phyloP scores from a whole-genome alignment of 2,888 invertebrate genomes.

The Dolomedes plantarius region DNA sequence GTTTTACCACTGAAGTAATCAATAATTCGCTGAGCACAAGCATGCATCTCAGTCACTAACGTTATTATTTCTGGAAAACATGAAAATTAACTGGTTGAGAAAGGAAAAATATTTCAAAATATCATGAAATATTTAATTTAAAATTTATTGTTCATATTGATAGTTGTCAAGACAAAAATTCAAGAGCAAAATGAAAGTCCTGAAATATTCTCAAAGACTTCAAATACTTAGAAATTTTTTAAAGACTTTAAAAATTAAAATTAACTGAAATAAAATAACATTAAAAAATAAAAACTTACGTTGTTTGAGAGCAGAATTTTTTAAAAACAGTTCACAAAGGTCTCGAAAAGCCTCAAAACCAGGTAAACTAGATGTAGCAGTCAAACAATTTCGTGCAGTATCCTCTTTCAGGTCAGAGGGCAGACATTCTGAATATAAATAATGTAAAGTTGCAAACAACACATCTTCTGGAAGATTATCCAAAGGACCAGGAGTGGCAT shows the following conservation, averaged over 20 bases:
- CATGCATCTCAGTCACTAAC: conserved; percentile 82
- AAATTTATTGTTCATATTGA: no score
- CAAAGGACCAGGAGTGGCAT: conserved; percentile 77
- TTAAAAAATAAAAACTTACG: conserved; percentile 78
- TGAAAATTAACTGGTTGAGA: conserved; percentile 25
- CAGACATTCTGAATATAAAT: conserved; percentile 82
- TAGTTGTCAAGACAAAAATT: no score
- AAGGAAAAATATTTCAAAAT: neutral
- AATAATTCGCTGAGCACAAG: conserved; percentile 81
- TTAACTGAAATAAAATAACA: no score
- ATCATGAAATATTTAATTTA: no score
- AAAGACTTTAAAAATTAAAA: no score
- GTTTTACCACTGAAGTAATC: conserved; percentile 79
- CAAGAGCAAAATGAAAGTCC: no score
- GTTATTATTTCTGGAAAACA: conserved; percentile 81
- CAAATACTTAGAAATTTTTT: no score
- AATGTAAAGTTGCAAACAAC: conserved; percentile 81
- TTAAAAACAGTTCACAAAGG: conserved; percentile 81
- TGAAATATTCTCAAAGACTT: no score
- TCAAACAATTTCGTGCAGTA: conserved; percentile 80
- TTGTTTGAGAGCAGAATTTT: conserved; percentile 82
- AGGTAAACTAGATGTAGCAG: conserved; percentile 76
- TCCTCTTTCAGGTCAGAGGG: conserved; percentile 81
- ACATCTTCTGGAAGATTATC: conserved; percentile 81
- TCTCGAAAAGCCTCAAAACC: conserved; percentile 80